A percentile compares a stretch with the other conserved stretches of the same genome.
Conservation (phyloP, 2,888 invertebrate genomes). For the Tenthredo distinguenda region DNA sequence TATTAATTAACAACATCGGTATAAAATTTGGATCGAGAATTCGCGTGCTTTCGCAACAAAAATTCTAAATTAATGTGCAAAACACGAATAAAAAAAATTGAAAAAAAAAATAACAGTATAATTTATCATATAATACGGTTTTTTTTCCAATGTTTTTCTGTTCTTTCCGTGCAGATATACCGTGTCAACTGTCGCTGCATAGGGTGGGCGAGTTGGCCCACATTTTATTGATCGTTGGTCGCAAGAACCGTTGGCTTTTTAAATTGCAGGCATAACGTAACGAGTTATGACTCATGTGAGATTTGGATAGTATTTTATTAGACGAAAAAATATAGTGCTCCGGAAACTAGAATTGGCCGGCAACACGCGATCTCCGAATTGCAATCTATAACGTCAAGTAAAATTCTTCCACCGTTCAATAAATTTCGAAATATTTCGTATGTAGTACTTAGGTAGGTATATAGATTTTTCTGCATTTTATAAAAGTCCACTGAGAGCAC, state of each 20-base stretch:
- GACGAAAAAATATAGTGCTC: conserved; percentile 8
- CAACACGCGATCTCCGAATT: conserved; percentile 26
- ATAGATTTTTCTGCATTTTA: conserved; percentile 26
- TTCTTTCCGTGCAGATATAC: background rate
- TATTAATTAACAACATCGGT: background rate
- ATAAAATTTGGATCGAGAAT: background rate
- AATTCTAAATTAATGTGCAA: no score
- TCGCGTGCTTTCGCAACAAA: background rate
- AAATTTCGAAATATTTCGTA: background rate
- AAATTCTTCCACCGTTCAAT: background rate
- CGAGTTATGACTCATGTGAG: conserved; percentile 12
- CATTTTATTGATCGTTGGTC: conserved; percentile 38
- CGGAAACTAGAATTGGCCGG: conserved; percentile 8
- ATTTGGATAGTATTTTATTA: conserved; percentile 10
- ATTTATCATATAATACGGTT: background rate
- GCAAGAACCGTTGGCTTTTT: background rate
- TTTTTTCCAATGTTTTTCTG: background rate
- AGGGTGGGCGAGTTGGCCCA: conserved; percentile 22
- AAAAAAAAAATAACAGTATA: background rate
- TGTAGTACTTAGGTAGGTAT: conserved; percentile 7
- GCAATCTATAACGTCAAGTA: background rate
- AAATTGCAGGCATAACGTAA: conserved; percentile 15
- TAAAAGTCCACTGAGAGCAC: conserved; percentile 46
- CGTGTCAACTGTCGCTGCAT: conserved; percentile 1
- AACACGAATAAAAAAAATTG: background rate